Conservation (phyloP, 2,113 vertebrate genomes). For the Dipodomys stephensi region DNA sequence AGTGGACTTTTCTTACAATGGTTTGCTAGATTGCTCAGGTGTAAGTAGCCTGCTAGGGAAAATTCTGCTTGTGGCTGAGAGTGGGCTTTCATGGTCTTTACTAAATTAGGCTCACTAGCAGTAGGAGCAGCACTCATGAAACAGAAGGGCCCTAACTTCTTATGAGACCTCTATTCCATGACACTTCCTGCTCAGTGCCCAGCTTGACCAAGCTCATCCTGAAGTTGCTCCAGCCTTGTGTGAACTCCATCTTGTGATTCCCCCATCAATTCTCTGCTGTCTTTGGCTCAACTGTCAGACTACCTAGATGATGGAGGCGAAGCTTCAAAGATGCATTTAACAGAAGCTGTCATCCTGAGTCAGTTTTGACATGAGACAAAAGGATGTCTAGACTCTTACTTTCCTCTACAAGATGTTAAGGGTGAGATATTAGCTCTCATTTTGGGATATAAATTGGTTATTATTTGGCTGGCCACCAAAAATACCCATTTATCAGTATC, state of each 20-base stretch:
- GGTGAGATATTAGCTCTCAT: background rate
- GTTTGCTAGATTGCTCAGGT: background rate
- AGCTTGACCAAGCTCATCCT: background rate
- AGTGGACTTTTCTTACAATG: background rate
- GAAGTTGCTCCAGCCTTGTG: too few relatives aligned
- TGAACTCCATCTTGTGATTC: fast-evolving
- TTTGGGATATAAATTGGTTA: background rate
- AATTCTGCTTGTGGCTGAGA: background rate
- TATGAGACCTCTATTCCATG: fast-evolving
- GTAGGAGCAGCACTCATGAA: background rate
- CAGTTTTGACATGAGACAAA: background rate
- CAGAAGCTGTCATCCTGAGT: background rate
- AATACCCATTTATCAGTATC: background rate
- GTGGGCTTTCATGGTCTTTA: background rate
- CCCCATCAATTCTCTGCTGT: background rate
- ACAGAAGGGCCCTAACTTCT: background rate
- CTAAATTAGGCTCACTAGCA: too few relatives aligned
- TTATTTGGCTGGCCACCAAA: background rate
- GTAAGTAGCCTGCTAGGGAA: background rate
- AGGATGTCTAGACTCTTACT: background rate
- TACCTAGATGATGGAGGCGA: background rate
- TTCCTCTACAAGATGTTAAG: background rate
- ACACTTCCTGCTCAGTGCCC: background rate
- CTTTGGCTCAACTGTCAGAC: background rate
- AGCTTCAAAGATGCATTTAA: background rate